Evolutionary conservation across 2,113 vertebrate genomes (phyloP), one percentile per base, ranked within the genome.

Genomic region (Pterocles gutturalis): DNA sequence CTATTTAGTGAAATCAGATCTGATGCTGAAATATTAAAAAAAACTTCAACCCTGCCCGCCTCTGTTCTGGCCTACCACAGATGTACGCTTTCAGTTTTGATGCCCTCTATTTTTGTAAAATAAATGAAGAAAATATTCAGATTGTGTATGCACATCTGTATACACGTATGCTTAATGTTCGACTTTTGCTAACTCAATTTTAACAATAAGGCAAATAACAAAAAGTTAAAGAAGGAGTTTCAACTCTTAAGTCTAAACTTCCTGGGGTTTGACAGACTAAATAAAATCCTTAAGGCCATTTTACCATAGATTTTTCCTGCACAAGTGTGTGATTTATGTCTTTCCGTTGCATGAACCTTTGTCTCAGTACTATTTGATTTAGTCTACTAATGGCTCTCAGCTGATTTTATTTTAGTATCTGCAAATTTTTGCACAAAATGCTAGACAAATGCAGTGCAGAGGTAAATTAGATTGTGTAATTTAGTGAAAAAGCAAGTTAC

Each of bases 381-480:
- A 65, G 69, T 7, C 57, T 72, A 16, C 96, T 87, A 87, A 91
- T 5, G 54, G 80, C 46, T 66, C 86, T 95, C 91, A 58, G 83
- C 66, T 94, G 95, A 95, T 92, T 95, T 96, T 55, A 71, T 94
- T 97, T 95, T 95, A 95, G 76, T 76, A 92, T 95, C 92, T 95
- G 89, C 75, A 85, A 94, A 95, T 95, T 97, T 96, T 87, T 84
- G 36, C 80, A 72, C 61, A 34, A 53, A 60, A 22, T 72, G 19
- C 48, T 12, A 14, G 70, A 57, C 80, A 69, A 86, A 95, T 1
- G 11, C 41, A 33, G 76, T 9, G 4, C 19, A 26, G 49, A 51
- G 75, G 41, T 57, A 69, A 86, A 93, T 67, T 41, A 94, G 93
- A 90, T 15, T 2, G 13, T 49, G 53, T 26, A 33, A 48, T 64